phyloP scores from a whole-genome alignment of 2,888 invertebrate species.

The Stegana nigrithorax region DNA sequence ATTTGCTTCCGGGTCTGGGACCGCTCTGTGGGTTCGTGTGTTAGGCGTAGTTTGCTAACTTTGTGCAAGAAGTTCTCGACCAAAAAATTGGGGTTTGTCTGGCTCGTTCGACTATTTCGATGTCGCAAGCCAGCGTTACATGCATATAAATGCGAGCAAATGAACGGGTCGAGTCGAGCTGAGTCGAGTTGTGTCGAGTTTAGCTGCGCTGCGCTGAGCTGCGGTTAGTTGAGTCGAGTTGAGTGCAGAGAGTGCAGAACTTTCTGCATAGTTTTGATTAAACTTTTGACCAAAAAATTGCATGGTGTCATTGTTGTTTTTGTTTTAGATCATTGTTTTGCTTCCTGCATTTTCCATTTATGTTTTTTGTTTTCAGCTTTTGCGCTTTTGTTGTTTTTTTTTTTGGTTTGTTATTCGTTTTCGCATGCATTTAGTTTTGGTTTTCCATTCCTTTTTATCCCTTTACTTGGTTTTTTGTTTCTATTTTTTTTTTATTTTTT shows the following conservation, averaged over 20 bases:
- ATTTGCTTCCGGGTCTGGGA: too few relatives aligned
- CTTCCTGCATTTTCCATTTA: too few relatives aligned
- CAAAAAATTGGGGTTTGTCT: slow-evolving; percentile 10
- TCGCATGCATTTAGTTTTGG: too few relatives aligned
- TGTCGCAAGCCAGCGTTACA: neutral
- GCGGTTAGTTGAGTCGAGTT: neutral
- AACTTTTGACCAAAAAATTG: slow-evolving; percentile 15
- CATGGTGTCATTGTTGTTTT: slow-evolving; percentile 10
- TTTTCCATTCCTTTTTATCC: neutral
- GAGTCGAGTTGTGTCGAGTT: neutral
- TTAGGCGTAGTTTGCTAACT: neutral
- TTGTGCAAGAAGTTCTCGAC: slow-evolving; percentile 6
- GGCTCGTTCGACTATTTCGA: neutral
- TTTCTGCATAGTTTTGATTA: slow-evolving; percentile 14
- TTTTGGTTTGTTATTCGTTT: neutral
- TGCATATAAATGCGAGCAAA: neutral
- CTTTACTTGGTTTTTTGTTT: too few relatives aligned
- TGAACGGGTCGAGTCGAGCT: neutral
- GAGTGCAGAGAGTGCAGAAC: neutral
- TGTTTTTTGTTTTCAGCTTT: slow-evolving; percentile 3
- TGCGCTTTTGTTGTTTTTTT: neutral
- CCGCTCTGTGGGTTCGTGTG: too few relatives aligned
- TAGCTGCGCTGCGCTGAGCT: neutral
- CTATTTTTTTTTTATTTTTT: too few relatives aligned
- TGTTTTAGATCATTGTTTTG: neutral